Base-by-base conservation (phyloP, 2,888 invertebrate genomes). In the Emmelina monodactyla region DNA sequence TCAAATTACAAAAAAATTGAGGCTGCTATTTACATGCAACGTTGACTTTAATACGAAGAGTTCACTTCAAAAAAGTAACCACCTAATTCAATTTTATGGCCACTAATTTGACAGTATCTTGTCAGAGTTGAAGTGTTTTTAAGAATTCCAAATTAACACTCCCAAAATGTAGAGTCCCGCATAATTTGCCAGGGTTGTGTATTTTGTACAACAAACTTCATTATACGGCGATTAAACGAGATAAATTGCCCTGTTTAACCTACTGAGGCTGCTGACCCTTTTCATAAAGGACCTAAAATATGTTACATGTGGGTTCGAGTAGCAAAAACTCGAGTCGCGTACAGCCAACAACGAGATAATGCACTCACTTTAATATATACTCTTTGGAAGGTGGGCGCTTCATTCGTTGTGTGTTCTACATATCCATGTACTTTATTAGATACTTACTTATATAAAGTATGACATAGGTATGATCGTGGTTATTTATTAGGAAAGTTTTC, bases 401-500 rank as follows among this genome's bases (percentile, higher is more conserved):
- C n/a, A n/a, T n/a, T n/a, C n/a, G n/a, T n/a, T n/a, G n/a, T n/a
- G n/a, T n/a, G n/a, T n/a, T n/a, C n/a, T n/a, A n/a, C n/a, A n/a
- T n/a, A n/a, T n/a, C n/a, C n/a, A n/a, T n/a, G n/a, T n/a, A n/a
- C n/a, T n/a, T n/a, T 19, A 9, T 19, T 19, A 62, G 65, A 72
- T 71, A 73, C 68, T 70, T 58, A 61, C 56, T 59, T 58, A 58
- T 63, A 56, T 64, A 58, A 65, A 72, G 62, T 72, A 68, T 68
- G 75, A 72, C 73, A 60, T 64, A 62, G 62, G 69, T 61, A 53
- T 60, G 66, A 67, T 69, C 68, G 71, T 62, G 68, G 70, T 64
- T 73, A 76, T 78, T 75, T 76, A 78, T 78, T 72, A 66, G 62
- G 43, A 70, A 76, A 78, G 68, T 78, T 76, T 57, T 53, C 50